Conservation (phyloP, 2,113 vertebrate species). For the Microcebus lehilahytsara region DNA sequence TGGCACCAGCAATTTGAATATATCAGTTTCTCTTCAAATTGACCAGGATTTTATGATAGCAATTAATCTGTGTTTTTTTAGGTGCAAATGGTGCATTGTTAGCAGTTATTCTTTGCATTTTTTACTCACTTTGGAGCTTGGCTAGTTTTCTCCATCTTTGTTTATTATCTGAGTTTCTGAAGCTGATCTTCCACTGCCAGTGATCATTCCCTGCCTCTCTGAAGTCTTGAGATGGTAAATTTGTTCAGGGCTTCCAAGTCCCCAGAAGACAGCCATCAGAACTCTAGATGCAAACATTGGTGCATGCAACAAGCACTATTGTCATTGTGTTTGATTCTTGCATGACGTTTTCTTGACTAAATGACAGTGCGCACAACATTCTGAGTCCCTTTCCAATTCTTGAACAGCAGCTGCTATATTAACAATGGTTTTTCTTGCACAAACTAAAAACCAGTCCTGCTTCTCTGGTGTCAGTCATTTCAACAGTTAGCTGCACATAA, state of each 20-base stretch:
- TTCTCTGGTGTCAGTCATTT: slow-evolving; percentile 50
- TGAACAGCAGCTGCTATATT: background rate
- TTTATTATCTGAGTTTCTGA: background rate
- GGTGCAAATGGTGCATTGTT: background rate
- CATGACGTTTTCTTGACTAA: background rate
- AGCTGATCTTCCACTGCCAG: background rate
- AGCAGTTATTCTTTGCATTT: background rate
- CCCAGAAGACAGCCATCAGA: background rate
- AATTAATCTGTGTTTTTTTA: background rate
- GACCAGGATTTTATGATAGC: background rate
- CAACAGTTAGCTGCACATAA: background rate
- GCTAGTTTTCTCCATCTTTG: background rate
- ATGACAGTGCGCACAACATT: background rate
- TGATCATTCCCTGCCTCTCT: background rate
- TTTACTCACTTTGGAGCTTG: background rate
- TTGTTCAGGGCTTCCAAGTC: background rate
- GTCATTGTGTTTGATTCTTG: background rate
- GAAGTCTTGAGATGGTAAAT: background rate
- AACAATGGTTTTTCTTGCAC: slow-evolving; percentile 31
- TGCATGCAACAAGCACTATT: background rate
- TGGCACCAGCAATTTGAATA: background rate
- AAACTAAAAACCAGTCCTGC: background rate
- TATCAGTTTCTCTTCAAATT: background rate
- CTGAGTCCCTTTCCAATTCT: background rate
- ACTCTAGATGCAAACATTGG: background rate